A percentile compares a stretch with the other conserved stretches of the same genome.
Conservation (phyloP, 2,797 vertebrate species). For the Nothura maculosa region DNA sequence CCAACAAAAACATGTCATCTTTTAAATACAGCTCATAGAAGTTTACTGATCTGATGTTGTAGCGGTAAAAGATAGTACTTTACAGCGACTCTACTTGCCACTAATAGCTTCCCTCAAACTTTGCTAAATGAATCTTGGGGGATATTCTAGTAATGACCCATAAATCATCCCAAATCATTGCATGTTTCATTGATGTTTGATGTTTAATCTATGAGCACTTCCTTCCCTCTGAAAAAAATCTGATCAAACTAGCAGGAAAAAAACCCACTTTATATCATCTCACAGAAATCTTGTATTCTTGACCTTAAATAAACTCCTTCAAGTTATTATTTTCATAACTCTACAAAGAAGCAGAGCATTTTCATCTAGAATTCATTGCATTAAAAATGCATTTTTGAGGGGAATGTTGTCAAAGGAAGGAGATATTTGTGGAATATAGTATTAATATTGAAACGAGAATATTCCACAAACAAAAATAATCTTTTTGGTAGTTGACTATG, state of each 20-base stretch:
- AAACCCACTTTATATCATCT: not conserved
- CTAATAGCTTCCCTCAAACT: slow-evolving; percentile 44
- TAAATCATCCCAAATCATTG: slow-evolving; percentile 13
- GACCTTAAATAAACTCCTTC: not conserved
- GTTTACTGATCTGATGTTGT: not conserved
- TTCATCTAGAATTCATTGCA: not conserved
- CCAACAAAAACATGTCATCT: slow-evolving; percentile 42
- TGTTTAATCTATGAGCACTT: not conserved
- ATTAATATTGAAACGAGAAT: not conserved
- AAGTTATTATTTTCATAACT: not conserved
- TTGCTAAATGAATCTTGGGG: slow-evolving; percentile 60
- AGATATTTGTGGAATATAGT: not conserved
- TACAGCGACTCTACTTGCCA: slow-evolving; percentile 7
- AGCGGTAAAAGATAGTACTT: not conserved
- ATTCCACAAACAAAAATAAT: not conserved
- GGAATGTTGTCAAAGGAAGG: not conserved
- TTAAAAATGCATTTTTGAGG: not conserved
- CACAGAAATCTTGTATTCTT: slow-evolving; percentile 1
- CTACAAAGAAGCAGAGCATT: not conserved
- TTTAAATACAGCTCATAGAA: slow-evolving; percentile 38
- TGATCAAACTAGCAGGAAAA: not conserved
- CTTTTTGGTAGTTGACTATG: not conserved
- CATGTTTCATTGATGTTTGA: slow-evolving; percentile 28
- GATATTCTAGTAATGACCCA: slow-evolving; percentile 64
- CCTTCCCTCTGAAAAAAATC: not conserved